phyloP scores from a whole-genome alignment of 2,113 vertebrate genomes.

The Rattus norvegicus region DNA sequence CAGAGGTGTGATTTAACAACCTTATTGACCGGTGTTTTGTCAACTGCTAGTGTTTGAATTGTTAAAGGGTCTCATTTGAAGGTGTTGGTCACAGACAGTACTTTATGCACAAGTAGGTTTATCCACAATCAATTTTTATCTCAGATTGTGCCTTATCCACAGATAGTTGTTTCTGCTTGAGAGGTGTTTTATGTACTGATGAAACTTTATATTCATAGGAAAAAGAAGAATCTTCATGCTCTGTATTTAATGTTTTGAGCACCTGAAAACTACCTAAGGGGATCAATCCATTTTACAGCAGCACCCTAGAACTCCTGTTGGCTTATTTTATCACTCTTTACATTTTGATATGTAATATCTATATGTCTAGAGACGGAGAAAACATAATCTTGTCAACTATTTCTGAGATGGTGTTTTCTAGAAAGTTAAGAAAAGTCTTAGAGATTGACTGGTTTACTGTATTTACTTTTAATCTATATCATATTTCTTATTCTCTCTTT shows the following conservation, averaged over 20 bases:
- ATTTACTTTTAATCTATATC: conserved; percentile 10
- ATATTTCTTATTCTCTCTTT: conserved; percentile 22
- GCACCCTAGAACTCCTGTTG: not conserved
- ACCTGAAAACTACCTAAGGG: conserved; percentile 57
- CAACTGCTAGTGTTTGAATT: not conserved
- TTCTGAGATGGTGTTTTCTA: conserved; percentile 50
- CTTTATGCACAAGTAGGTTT: conserved; percentile 2
- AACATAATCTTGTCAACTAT: conserved; percentile 66
- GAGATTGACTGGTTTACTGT: not conserved
- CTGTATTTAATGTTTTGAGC: conserved; percentile 6
- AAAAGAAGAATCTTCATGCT: not conserved
- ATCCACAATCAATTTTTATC: conserved; percentile 3
- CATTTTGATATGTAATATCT: not conserved
- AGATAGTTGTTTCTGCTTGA: conserved; percentile 32
- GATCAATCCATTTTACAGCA: conserved; percentile 45
- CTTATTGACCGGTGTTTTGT: conserved; percentile 47
- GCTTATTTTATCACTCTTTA: conserved; percentile 7
- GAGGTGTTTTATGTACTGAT: conserved; percentile 27
- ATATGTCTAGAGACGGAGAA: not conserved
- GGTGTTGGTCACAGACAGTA: not conserved
- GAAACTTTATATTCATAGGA: not conserved
- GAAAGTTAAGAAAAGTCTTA: conserved; percentile 31
- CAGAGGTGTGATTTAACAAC: not conserved
- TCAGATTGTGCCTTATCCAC: not conserved
- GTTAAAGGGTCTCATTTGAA: not conserved